Evolutionary conservation across 2,113 vertebrate species (phyloP), one percentile per base, ranked within the genome.

Genomic region (Rhabdomys dilectus): DNA sequence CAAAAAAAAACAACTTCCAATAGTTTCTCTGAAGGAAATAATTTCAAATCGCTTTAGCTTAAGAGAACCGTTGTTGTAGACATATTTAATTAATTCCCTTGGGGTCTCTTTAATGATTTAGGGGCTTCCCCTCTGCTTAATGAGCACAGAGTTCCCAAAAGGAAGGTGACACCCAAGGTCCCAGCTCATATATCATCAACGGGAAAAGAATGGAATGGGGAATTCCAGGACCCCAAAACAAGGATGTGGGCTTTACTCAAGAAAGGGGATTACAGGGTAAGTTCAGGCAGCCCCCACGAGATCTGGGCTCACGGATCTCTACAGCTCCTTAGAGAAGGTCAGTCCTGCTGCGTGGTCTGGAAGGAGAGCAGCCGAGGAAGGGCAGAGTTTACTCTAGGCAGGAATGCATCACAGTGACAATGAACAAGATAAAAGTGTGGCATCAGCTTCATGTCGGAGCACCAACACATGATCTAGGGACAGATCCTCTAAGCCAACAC

Each of bases 81-180:
- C 76, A 88, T 64, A 95, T 94, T 95, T 80, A 53, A 96, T 91
- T 93, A 90, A 91, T 62, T 91, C 92, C 88, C 53, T 56, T 81
- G 64, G 95, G 90, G 45, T 97, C 36, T 86, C 84, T 88, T 88
- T 26, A 34, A 90, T 85, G 93, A 91, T 80, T 93, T 90, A 19
- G 72, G 81, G 85, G 92, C 78, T 80, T 42, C 66, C 48, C 75
- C 68, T 76, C 62, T 22, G 53, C 39, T 95, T 96, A 92, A 91
- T 26, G 21, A 97, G 92, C 66, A 91, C 80, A 56, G 76, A 66
- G 36, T 75, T 96, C 95, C 72, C 89, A 86, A 93, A 93, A 89
- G 92, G 75, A 85, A 91, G 91, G 85, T 42, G 87, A 93, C 39
- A 39, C 90, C 86, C 66, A 86, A 1, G 10, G 76, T 82, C 39